These are phyloP conservation scores for Ophiothrix spiculata DNA, from an alignment of 35 echinoderm and acorn worm genomes.

Conservation along the genomic window DNA sequence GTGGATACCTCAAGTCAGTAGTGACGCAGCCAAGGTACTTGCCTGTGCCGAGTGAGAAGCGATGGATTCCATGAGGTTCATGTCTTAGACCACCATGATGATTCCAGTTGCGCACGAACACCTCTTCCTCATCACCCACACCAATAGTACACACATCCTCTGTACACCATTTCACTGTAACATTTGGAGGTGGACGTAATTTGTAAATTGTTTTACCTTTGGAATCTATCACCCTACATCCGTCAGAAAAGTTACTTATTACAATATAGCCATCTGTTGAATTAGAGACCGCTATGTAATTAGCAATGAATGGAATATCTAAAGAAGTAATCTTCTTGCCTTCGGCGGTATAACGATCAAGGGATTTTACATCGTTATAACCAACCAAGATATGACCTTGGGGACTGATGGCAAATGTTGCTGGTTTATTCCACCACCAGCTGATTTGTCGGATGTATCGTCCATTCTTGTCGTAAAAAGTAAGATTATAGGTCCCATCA, in stretches of 20 bases:
- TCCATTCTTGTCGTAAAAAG: background rate
- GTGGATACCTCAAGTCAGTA: background rate
- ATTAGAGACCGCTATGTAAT: background rate
- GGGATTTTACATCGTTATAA: background rate
- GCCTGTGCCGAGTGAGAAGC: background rate
- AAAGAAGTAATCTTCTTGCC: background rate
- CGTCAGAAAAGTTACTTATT: background rate
- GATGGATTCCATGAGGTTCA: background rate
- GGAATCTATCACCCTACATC: background rate
- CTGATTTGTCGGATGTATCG: background rate
- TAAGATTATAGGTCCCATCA: background rate
- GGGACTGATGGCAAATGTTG: background rate
- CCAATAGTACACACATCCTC: background rate
- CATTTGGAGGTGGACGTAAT: background rate
- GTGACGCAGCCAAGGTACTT: background rate
- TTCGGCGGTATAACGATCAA: background rate
- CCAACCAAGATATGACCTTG: background rate
- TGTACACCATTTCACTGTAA: background rate
- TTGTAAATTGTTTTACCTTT: background rate
- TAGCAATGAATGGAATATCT: background rate
- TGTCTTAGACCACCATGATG: too few relatives aligned
- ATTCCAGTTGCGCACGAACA: background rate
- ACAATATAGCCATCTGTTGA: background rate
- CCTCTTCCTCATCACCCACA: background rate
- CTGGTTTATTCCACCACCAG: background rate